phyloP scores from a whole-genome alignment of 64 coral and sea anemone species.

The Platygyra sinensis region DNA sequence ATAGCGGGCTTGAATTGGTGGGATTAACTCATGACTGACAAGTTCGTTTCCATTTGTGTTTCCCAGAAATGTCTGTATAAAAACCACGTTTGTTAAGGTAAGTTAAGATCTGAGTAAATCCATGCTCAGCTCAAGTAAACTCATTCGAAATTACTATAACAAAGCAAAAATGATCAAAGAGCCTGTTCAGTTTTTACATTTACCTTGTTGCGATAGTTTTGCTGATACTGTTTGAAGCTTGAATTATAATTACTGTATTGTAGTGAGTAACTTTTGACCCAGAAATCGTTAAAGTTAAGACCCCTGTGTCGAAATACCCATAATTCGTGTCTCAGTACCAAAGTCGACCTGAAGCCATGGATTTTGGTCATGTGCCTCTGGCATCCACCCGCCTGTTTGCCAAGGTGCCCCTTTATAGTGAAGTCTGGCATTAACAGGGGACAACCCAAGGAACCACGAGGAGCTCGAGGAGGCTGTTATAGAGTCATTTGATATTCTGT shows the following conservation, averaged over 20 bases:
- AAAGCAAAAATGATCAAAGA: too few species aligned
- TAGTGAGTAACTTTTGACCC: neutral
- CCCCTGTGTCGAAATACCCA: neutral
- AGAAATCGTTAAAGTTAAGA: neutral
- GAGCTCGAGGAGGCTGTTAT: neutral
- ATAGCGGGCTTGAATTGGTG: constrained; percentile 26
- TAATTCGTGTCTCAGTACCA: neutral
- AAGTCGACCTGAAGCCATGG: constrained; percentile 7
- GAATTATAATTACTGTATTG: neutral
- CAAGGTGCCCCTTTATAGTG: neutral
- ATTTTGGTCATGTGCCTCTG: neutral
- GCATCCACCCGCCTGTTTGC: neutral
- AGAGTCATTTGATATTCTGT: neutral
- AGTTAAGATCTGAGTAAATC: too few species aligned
- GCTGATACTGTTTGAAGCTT: neutral
- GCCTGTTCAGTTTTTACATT: neutral
- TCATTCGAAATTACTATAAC: too few species aligned
- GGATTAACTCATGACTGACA: constrained; percentile 5
- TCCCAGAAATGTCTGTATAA: neutral
- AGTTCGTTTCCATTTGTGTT: neutral
- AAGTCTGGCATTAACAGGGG: neutral
- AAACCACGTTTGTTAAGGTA: neutral
- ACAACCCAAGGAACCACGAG: neutral
- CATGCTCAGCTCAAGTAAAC: too few species aligned
- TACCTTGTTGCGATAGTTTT: neutral